phyloP scores from a whole-genome alignment of 2,888 invertebrate species.

The Scaeva pyrastri region DNA sequence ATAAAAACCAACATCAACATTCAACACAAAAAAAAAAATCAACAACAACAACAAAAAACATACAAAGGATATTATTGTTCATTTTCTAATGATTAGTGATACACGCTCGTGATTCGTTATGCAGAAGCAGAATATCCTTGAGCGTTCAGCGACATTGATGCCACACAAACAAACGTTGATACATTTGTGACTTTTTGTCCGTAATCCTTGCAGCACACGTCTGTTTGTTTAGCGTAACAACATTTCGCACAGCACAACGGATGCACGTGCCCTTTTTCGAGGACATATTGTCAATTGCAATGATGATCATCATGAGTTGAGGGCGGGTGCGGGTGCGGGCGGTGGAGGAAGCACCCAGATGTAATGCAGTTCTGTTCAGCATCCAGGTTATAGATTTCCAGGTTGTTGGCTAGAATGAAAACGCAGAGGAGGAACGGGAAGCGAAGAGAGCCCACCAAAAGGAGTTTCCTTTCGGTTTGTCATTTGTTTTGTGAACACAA shows the following conservation, averaged over 20 bases:
- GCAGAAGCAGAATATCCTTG: conserved; percentile 71
- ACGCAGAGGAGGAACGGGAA: too few relatives aligned
- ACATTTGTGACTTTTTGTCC: conserved; percentile 74
- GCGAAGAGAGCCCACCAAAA: conserved; percentile 46
- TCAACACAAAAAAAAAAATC: background rate
- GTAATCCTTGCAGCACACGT: conserved; percentile 75
- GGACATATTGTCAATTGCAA: conserved; percentile 72
- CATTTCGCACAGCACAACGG: conserved; percentile 74
- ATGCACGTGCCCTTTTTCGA: conserved; percentile 77
- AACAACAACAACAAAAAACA: conserved; percentile 38
- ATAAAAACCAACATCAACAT: conserved; percentile 22
- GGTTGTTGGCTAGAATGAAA: background rate
- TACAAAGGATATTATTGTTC: conserved; percentile 61
- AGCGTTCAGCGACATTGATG: conserved; percentile 58
- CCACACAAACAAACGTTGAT: conserved; percentile 61
- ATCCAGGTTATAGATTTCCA: conserved; percentile 19
- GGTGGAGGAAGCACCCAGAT: conserved; percentile 29
- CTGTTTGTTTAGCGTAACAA: conserved; percentile 77
- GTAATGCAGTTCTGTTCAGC: conserved; percentile 30
- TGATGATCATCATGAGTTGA: conserved; percentile 49
- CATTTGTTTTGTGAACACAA: conserved; percentile 65
- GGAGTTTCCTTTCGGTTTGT: conserved; percentile 69
- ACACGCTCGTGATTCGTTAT: conserved; percentile 72
- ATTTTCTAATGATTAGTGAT: conserved; percentile 73
- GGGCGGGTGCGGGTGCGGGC: conserved; percentile 26